phyloP scores from a whole-genome alignment of 2,888 invertebrate genomes.

The Andrena haemorrhoa region DNA sequence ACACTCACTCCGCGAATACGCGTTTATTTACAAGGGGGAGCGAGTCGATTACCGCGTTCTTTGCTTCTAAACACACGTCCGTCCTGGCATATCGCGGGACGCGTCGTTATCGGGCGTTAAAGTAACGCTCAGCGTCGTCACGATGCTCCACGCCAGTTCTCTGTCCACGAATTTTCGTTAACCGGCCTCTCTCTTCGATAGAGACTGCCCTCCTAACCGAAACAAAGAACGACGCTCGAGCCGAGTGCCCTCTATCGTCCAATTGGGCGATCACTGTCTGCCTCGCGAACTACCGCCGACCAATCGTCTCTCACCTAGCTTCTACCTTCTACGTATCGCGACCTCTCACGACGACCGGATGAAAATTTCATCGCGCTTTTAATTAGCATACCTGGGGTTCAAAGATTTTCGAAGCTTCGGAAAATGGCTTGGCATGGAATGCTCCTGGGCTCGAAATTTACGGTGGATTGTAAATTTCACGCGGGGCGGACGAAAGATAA shows the following conservation, averaged over 20 bases:
- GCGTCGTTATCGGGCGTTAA: conserved; percentile 49
- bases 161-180: conserved; percentile 66
- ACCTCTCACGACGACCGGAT: conserved; percentile 63
- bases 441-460: too few species aligned
- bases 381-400: conserved; percentile 27
- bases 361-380: conserved; percentile 53
- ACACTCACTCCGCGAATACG: conserved; percentile 68
- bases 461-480: too few species aligned
- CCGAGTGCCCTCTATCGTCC: conserved; percentile 72
- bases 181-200: conserved; percentile 73
- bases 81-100: conserved; percentile 62
- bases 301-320: conserved; percentile 52
- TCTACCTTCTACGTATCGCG: conserved; percentile 34
- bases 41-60: conserved; percentile 55
- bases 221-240: conserved; percentile 84
- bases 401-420: background rate
- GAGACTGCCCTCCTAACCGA: conserved; percentile 76
- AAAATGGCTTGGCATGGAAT: too few species aligned
- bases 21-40: conserved; percentile 70
- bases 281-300: conserved; percentile 43
- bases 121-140: conserved; percentile 58
- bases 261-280: conserved; percentile 31
- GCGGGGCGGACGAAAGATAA: too few species aligned
- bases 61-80: conserved; percentile 60
- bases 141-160: conserved; percentile 38